Evolutionary conservation across 2,888 invertebrate genomes (phyloP), one percentile per base, ranked within the genome.

Genomic region (Sinodicranocentrus sp.): DNA sequence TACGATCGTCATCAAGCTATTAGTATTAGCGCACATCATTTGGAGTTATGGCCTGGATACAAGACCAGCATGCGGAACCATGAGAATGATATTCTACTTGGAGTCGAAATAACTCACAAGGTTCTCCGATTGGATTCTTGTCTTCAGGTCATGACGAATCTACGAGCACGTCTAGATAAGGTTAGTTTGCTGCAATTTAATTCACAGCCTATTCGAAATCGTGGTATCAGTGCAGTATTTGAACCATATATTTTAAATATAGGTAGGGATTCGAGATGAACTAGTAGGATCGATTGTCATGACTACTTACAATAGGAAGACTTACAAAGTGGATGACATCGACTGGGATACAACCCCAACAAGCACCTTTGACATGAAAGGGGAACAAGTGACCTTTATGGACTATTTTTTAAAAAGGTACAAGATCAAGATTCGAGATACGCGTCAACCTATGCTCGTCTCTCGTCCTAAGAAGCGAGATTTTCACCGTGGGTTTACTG

Each of bases 101-200:
- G 95, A 63, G 92, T 94, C 0, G 97, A 97, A 90, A 93, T 97
- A 0, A 92, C 94, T 0, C 96, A 96, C 89, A 97, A 97, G 91
- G 94, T 97, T 0, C 93, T 97, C 91, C 92, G 97, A 0, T 92
- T 93, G 28, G 95, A 97, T 80, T 95, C 94, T 0, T 93, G 95
- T 0, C 91, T 94, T 0, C 93, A 95, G 86, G 92, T 95, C 89
- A 88, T 95, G 57, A 59, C 19, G 0, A 61, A 59, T 13, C 23
- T 80, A 3, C n/a, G n/a, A n/a, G n/a, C n/a, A n/a, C 67, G 71
- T 10, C 15, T n/a, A 17, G 52, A 76, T 25, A 54, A 57, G 13
- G 39, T 39, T 8, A 39, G 39, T 39, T 13, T n/a, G n/a, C n/a
- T n/a, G n/a, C n/a, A n/a, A n/a, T n/a, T n/a, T n/a, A n/a, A n/a